Percentiles rank a stretch among this genome's conserved stretches.
Conservation (phyloP, 2,888 invertebrate species). For the Folsomia manolachei region DNA sequence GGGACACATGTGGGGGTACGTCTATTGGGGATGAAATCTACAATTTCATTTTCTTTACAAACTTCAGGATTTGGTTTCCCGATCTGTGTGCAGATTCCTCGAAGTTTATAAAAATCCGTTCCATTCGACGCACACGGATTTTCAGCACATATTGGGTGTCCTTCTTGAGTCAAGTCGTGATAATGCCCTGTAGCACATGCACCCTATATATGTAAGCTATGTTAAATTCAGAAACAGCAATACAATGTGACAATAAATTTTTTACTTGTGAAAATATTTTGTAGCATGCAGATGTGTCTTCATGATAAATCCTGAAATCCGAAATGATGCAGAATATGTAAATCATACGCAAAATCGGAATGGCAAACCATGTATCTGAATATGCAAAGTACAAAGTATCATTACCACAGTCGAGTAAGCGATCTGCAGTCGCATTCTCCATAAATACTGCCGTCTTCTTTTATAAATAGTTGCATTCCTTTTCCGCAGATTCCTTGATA, state of each 20-base stretch:
- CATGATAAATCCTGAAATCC: slow-evolving; percentile 4
- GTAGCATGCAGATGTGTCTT: slow-evolving; percentile 3
- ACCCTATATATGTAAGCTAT: slow-evolving; percentile 15
- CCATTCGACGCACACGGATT: slow-evolving; percentile 10
- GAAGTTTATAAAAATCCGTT: neutral
- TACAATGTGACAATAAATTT: neutral
- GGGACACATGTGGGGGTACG: neutral
- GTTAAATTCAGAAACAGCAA: slow-evolving; percentile 1
- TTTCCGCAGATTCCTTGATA: slow-evolving; percentile 10
- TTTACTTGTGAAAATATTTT: slow-evolving; percentile 21
- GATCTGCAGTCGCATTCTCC: slow-evolving; percentile 13
- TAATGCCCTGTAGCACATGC: slow-evolving; percentile 12
- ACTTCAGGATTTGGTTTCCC: neutral
- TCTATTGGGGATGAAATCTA: neutral
- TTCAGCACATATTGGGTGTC: neutral
- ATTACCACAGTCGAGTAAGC: neutral
- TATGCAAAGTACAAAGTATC: no score
- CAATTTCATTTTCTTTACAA: neutral
- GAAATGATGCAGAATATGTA: no score
- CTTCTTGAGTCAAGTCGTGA: slow-evolving; percentile 9
- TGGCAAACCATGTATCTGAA: no score
- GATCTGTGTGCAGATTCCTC: neutral
- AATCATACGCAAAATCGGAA: no score
- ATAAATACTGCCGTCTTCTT: slow-evolving; percentile 17
- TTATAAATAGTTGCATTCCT: slow-evolving; percentile 10